phyloP scores from a whole-genome alignment of 2,113 vertebrate genomes.

The Stomatorhinus ivindoensis region DNA sequence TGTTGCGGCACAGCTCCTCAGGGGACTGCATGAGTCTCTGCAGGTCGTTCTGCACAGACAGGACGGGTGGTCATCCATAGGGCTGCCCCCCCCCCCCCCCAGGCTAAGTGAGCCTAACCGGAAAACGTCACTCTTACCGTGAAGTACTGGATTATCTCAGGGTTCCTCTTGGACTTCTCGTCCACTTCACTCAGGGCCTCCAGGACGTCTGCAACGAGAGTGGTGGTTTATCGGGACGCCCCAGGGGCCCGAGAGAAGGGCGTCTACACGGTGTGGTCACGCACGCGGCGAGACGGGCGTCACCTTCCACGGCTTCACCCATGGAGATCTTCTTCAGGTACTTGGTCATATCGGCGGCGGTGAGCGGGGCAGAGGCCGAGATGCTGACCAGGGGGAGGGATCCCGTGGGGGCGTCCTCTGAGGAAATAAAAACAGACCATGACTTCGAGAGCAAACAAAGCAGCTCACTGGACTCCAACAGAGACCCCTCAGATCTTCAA shows the following conservation, averaged over 20 bases:
- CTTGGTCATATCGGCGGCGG: constrained; percentile 74
- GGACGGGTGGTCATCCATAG: neutral
- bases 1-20: constrained; percentile 83
- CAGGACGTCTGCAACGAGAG: constrained; percentile 67
- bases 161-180: constrained; percentile 89
- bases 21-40: constrained; percentile 88
- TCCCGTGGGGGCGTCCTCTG: constrained; percentile 73
- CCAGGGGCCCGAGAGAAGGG: too few species aligned
- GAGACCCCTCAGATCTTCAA: neutral
- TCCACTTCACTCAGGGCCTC: constrained; percentile 91
- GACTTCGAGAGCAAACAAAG: neutral
- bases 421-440: neutral
- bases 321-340: constrained; percentile 84
- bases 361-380: constrained; percentile 77
- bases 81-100: neutral
- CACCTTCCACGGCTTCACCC: constrained; percentile 86
- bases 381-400: constrained; percentile 84
- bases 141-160: constrained; percentile 92
- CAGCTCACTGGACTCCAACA: neutral
- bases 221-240: neutral
- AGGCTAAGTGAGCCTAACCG: neutral
- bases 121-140: constrained; percentile 59
- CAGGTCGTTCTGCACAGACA: constrained; percentile 70
- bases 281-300: constrained; percentile 16
- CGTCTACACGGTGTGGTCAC: neutral